A percentile compares a stretch with the other conserved stretches of the same genome.
phyloP scores from a whole-genome alignment of 2,113 vertebrate genomes.

The Bufo gargarizans region DNA sequence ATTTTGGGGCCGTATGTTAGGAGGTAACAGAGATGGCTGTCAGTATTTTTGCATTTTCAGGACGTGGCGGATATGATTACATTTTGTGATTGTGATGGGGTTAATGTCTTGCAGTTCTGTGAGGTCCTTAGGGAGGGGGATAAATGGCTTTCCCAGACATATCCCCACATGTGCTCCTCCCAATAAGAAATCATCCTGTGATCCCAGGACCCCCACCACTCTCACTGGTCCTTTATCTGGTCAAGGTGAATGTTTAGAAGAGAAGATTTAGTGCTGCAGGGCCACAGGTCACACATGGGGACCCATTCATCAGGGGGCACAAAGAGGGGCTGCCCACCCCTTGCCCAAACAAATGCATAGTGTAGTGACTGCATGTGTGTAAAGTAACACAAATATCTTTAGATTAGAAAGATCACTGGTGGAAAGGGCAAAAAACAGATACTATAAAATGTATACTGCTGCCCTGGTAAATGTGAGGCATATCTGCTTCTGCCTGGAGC shows the following conservation, averaged over 20 bases:
- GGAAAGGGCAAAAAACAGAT: neutral
- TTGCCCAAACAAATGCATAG: slow-evolving; percentile 43
- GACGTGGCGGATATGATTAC: slow-evolving; percentile 26
- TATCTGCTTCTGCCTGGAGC: neutral
- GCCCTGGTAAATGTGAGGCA: neutral
- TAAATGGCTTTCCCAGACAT: slow-evolving; percentile 56
- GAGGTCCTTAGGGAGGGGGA: slow-evolving; percentile 52
- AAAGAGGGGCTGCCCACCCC: slow-evolving; percentile 39
- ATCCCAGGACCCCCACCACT: slow-evolving; percentile 19
- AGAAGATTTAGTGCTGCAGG: slow-evolving; percentile 52
- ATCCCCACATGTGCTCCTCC: slow-evolving; percentile 52
- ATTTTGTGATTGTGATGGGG: slow-evolving; percentile 49
- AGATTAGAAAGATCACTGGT: neutral
- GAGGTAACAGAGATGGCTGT: slow-evolving; percentile 18
- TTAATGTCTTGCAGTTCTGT: slow-evolving; percentile 51
- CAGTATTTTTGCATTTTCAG: neutral
- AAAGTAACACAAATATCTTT: slow-evolving; percentile 14
- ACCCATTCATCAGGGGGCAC: slow-evolving; percentile 56
- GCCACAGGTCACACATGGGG: slow-evolving; percentile 57
- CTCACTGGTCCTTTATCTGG: slow-evolving; percentile 49
- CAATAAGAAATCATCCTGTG: slow-evolving; percentile 55
- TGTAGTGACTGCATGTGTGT: slow-evolving; percentile 12
- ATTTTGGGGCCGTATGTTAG: neutral
- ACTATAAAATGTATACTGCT: neutral
- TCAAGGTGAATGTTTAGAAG: slow-evolving; percentile 58